Evolutionary conservation across 2,113 vertebrate genomes (phyloP).

Genomic region (Pelvicachromis taeniatus): DNA sequence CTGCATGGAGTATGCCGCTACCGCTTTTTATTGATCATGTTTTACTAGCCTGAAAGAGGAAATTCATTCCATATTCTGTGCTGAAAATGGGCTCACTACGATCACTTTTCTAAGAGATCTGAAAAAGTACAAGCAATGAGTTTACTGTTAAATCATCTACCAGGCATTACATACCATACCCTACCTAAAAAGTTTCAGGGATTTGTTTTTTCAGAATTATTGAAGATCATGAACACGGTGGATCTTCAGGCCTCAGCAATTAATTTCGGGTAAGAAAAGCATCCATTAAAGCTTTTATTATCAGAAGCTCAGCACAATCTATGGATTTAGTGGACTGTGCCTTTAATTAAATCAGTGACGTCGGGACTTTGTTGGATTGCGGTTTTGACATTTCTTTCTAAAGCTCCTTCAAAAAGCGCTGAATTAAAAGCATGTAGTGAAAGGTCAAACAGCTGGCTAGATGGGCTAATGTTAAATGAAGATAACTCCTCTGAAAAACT

Average conservation of each 20-base stretch:
- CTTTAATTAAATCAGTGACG: neutral
- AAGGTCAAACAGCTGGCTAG: neutral
- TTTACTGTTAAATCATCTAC: neutral
- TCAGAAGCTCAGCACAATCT: neutral
- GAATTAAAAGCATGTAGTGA: accelerated
- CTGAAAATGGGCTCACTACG: neutral
- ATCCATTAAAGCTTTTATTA: neutral
- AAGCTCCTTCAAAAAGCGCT: neutral
- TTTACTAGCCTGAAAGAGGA: neutral
- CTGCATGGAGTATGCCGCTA: neutral
- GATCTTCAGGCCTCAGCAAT: neutral
- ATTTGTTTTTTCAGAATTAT: neutral
- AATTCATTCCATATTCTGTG: neutral
- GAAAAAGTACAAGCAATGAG: neutral
- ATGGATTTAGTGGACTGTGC: neutral
- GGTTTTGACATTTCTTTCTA: neutral
- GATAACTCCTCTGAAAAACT: neutral
- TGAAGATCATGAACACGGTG: neutral
- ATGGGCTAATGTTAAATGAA: neutral
- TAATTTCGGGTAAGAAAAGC: neutral
- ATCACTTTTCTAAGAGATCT: neutral
- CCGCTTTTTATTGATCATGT: neutral
- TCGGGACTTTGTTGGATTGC: neutral
- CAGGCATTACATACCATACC: neutral
- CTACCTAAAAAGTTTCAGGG: accelerated